Evolutionary conservation across 2,888 invertebrate species (phyloP), one percentile per base, ranked within the genome.

Genomic region (Hymenopus coronatus): DNA sequence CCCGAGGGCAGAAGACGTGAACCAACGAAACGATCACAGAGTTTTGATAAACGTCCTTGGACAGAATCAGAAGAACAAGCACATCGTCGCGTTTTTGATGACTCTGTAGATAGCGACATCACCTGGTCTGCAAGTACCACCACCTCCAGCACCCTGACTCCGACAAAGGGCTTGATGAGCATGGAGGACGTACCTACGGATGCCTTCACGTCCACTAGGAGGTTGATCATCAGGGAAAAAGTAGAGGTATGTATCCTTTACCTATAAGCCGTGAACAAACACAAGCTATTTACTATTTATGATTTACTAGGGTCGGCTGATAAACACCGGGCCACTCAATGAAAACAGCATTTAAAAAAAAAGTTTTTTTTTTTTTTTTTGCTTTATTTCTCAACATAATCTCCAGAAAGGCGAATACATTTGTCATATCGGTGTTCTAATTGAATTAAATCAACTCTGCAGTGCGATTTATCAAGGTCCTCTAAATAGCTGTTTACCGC

Each of bases 201-300:
- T 83, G 82, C 87, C 1, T 30, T 30, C 30, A 28, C 20, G n/a
- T 30, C 28, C 30, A 30, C 83, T 8, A 83, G 83, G 28, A 70
- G 87, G 27, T 82, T 82, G 28, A 14, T n/a, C 8, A 27, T 28
- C 84, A 82, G 82, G 81, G 86, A 83, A 6, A 83, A 86, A 86
- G 85, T 85, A 27, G 83, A 89, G 54, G 84, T 88, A 89, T 83
- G 89, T 91, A 84, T 90, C 91, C 86, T 91, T 88, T 83, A 89
- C 83, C 33, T 33, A 88, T 91, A 6, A 33, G 6, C 1, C 0
- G 9, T 33, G 4, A 33, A 33, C 3, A 33, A 33, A 40, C 40
- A 40, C 40, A 12, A 1, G 1, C 12, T 40, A 40, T 0, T n/a
- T n/a, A n/a, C n/a, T n/a, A n/a, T n/a, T n/a, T n/a, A n/a, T n/a